Evolutionary conservation across 2,888 invertebrate species (phyloP), one percentile per base, ranked within the genome.

Genomic region (Luperina testacea): DNA sequence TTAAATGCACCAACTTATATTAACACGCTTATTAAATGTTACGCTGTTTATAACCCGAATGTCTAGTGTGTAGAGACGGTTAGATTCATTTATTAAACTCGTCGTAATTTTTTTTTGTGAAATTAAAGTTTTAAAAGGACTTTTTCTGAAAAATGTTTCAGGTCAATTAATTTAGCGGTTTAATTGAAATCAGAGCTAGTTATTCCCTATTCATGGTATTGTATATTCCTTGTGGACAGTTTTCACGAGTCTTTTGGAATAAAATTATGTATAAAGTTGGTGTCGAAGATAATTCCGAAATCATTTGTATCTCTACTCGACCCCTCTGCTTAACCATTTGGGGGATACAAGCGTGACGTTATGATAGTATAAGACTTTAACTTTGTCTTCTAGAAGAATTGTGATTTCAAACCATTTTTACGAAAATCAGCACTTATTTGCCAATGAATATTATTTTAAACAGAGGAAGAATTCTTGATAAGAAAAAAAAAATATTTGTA

Each of bases 1-100:
- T 80, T 77, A 61, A 78, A 82, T 77, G 77, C 72, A 72, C 74
- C 51, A 76, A 82, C 80, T 83, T 77, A 59, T 68, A 75, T 73
- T 71, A 77, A 71, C 72, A 72, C 81, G 64, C 70, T 74, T 75
- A 59, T 74, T 75, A 51, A 74, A 75, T 78, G 57, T 69, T 73
- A 74, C 53, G 73, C 11, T 24, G 63, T 74, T 76, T 78, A 72
- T 75, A 67, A 51, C 32, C 32, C 57, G 1, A 42, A 15, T 51
- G 8, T 71, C 38, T 61, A 45, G 11, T n/a, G 4, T 17, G n/a
- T 59, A n/a, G 8, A 68, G 1, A 57, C 27, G 24, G 48, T 61
- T 24, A 27, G 4, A 17, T 59, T 48, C 27, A 81, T 81, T 81
- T 38, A 27, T 2, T 17, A 27, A 27, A 17, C 38, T 27, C 7